Conservation (phyloP, 2,797 vertebrate genomes). For the Esox masquinongy region DNA sequence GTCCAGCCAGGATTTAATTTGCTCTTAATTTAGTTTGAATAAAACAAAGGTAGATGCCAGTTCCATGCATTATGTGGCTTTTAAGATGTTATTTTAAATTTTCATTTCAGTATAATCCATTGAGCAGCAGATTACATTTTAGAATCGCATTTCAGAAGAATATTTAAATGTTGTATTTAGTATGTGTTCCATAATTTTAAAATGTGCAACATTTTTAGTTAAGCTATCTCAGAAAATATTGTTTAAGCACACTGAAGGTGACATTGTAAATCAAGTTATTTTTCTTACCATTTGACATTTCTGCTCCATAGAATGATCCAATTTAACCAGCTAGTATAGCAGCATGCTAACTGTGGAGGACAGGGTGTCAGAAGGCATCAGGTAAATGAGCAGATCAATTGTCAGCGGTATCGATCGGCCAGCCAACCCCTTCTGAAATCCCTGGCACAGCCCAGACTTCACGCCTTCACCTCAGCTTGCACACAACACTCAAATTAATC, state of each 20-base stretch:
- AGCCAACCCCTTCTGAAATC: constrained; percentile 65
- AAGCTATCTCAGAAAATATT: not conserved
- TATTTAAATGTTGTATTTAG: not conserved
- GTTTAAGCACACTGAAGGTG: not conserved
- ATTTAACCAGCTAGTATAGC: not conserved
- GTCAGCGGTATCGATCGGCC: constrained; percentile 81
- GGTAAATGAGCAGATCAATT: constrained; percentile 75
- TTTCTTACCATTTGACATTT: not conserved
- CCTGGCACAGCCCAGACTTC: constrained; percentile 74
- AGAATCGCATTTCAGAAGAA: not conserved
- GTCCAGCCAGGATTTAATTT: not conserved
- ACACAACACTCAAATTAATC: constrained; percentile 58
- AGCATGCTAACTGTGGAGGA: constrained; percentile 20
- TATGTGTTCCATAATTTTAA: not conserved
- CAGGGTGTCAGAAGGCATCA: constrained; percentile 65
- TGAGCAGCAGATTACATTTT: not conserved
- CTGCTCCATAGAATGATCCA: not conserved
- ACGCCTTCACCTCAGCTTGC: constrained; percentile 59
- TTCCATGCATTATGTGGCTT: not conserved
- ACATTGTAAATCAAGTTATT: not conserved
- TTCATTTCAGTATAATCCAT: not conserved
- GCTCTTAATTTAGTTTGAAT: not conserved
- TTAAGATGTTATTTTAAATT: not conserved
- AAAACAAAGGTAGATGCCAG: not conserved
- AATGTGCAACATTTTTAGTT: not conserved